Conservation (phyloP, 2,888 invertebrate genomes). For the Limenitis camilla region DNA sequence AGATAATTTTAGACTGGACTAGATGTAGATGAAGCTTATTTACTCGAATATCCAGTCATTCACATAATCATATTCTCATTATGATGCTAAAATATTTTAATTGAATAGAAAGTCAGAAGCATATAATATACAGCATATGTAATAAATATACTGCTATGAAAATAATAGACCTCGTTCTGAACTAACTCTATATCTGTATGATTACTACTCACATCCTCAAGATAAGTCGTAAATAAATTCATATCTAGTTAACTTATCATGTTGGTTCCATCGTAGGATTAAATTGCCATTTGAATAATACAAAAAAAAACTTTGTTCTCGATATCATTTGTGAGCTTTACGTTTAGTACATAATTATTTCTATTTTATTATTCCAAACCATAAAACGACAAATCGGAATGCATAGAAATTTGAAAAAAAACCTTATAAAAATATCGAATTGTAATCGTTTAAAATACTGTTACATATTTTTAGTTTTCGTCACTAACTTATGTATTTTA, state of each 20-base stretch:
- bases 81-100: conserved; percentile 3
- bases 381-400: no score
- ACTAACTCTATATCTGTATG: conserved; percentile 21
- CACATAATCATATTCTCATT: no score
- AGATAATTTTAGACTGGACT: no score
- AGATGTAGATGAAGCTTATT: no score
- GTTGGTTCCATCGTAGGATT: conserved; percentile 12
- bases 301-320: background rate
- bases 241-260: conserved; percentile 18
- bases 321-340: background rate
- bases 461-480: conserved; percentile 31
- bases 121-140: conserved; percentile 5
- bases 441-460: conserved; percentile 13
- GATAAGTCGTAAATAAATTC: conserved; percentile 21
- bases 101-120: conserved; percentile 5
- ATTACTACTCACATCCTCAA: conserved; percentile 22
- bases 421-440: no score
- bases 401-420: no score
- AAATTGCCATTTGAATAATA: conserved; percentile 9
- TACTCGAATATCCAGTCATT: no score
- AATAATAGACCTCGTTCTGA: conserved; percentile 18
- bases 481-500: conserved; percentile 35
- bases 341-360: no score
- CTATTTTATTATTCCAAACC: no score
- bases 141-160: conserved; percentile 11